Evolutionary conservation across 2,797 vertebrate species (phyloP).

Genomic region (Bufotes viridis): DNA sequence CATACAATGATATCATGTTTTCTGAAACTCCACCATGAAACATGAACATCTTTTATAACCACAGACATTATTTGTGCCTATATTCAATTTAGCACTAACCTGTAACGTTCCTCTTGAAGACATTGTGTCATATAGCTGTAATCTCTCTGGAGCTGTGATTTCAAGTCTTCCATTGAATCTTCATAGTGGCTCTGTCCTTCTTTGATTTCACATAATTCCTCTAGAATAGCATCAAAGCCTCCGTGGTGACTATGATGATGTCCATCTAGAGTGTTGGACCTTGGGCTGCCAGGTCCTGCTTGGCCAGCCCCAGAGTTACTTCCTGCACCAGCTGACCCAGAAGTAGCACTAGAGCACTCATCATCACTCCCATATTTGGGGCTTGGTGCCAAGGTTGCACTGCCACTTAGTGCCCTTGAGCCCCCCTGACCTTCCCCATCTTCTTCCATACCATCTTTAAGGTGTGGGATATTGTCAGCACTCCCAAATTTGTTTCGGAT

Average conservation of each 20-base stretch:
- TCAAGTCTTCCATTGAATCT: constrained; percentile 95
- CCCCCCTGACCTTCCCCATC: constrained; percentile 85
- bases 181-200: constrained; percentile 92
- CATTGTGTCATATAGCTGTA: constrained; percentile 98
- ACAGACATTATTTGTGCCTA: not conserved
- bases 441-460: constrained; percentile 92
- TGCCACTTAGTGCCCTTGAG: constrained; percentile 88
- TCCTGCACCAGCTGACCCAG: constrained; percentile 83
- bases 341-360: constrained; percentile 93
- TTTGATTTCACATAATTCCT: constrained; percentile 94
- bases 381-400: constrained; percentile 94
- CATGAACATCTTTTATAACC: not conserved
- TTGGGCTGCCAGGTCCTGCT: constrained; percentile 85
- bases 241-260: constrained; percentile 87
- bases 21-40: not conserved
- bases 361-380: constrained; percentile 96
- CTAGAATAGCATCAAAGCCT: constrained; percentile 88
- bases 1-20: not conserved
- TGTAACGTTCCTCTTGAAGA: constrained; percentile 95
- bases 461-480: constrained; percentile 94
- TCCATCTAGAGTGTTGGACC: constrained; percentile 82
- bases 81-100: constrained; percentile 73
- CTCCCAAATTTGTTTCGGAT: constrained; percentile 98
- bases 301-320: constrained; percentile 92
- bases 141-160: constrained; percentile 92